These are phyloP conservation scores for Thunnus thynnus DNA, from an alignment of 2,113 vertebrate species.

Conservation along the genomic window DNA sequence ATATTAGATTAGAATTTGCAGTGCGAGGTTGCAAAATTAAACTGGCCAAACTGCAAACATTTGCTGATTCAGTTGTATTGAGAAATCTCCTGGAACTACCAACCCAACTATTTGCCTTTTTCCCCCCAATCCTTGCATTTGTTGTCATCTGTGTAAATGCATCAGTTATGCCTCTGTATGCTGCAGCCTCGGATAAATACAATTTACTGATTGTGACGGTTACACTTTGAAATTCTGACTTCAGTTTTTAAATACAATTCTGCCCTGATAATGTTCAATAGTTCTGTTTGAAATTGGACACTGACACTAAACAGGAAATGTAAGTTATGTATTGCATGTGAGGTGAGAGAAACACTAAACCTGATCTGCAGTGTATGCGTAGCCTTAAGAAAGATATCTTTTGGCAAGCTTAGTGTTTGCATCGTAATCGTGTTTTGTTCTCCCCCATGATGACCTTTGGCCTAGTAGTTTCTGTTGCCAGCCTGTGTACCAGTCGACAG, in stretches of 20 bases:
- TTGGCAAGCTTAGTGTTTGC: constrained; percentile 23
- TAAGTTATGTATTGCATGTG: neutral
- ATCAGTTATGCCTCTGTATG: neutral
- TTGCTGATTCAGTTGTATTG: neutral
- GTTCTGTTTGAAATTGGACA: neutral
- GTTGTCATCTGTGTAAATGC: neutral
- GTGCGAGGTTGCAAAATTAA: neutral
- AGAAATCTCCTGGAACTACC: neutral
- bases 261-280: neutral
- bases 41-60: no score
- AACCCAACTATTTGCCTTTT: neutral
- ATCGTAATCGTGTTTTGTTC: constrained; percentile 28
- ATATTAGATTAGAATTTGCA: neutral
- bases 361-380: neutral
- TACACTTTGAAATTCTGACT: neutral
- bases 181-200: neutral
- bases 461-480: constrained; percentile 57
- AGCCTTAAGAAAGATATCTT: neutral
- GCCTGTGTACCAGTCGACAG: constrained; percentile 38
- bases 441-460: constrained; percentile 56
- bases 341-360: neutral
- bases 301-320: neutral
- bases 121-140: neutral
- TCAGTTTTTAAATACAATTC: neutral
- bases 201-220: neutral